These are phyloP conservation scores for Calephelis perditalis DNA, from an alignment of 2,888 invertebrate genomes.

Conservation along the genomic window DNA sequence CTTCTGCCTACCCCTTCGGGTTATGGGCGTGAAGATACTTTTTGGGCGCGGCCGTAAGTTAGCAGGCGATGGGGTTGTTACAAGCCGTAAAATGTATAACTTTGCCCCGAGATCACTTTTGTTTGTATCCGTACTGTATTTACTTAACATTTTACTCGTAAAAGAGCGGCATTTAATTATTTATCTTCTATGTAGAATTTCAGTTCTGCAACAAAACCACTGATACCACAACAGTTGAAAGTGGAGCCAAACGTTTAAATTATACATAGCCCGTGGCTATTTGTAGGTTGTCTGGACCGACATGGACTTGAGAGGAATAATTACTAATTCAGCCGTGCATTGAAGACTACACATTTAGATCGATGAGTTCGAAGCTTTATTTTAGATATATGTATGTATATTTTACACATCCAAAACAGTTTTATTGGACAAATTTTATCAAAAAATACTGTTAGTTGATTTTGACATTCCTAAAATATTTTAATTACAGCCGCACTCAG, in stretches of 20 bases:
- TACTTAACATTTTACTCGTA: background rate
- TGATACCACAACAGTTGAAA: slow-evolving; percentile 15
- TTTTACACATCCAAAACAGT: background rate
- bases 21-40: no score
- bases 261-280: slow-evolving; percentile 18
- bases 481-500: no score
- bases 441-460: no score
- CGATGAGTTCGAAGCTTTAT: background rate
- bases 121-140: no score
- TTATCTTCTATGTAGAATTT: slow-evolving; percentile 1
- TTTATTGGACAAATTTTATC: no score
- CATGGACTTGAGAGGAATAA: slow-evolving; percentile 15
- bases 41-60: no score
- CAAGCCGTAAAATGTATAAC: no score
- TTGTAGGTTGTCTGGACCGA: slow-evolving; percentile 19
- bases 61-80: no score
- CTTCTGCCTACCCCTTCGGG: no score
- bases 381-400: background rate
- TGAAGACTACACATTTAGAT: slow-evolving; percentile 12
- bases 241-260: slow-evolving; percentile 10
- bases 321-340: slow-evolving; percentile 18
- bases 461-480: no score
- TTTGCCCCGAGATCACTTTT: no score
- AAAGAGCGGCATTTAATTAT: background rate
- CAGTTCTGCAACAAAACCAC: slow-evolving; percentile 13